These are phyloP conservation scores for Polietes domitor DNA, from an alignment of 2,888 invertebrate genomes.

Conservation along the genomic window DNA sequence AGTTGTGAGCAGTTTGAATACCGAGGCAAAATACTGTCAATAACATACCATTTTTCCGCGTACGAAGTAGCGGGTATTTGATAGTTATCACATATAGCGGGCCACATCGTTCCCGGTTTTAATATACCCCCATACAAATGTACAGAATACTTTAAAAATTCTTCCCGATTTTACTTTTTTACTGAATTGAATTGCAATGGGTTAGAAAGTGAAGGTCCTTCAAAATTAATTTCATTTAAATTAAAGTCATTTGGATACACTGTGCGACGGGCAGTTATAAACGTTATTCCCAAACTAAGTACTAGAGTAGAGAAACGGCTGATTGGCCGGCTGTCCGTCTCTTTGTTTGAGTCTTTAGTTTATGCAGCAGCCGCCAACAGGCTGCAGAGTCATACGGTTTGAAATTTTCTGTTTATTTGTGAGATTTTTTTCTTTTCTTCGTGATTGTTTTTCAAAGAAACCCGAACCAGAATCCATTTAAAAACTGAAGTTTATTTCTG, in stretches of 20 bases:
- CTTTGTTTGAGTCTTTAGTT: neutral
- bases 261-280: neutral
- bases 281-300: neutral
- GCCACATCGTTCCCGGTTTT: too few species aligned
- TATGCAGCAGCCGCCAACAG: slow-evolving; percentile 22
- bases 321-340: neutral
- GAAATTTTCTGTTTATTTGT: slow-evolving; percentile 54
- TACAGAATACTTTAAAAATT: too few species aligned
- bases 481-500: slow-evolving; percentile 55
- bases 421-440: slow-evolving; percentile 10
- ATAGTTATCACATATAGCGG: too few species aligned
- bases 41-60: too few species aligned
- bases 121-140: too few species aligned
- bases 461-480: slow-evolving; percentile 64
- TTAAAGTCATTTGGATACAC: neutral
- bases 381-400: slow-evolving; percentile 43
- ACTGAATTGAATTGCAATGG: too few species aligned
- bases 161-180: too few species aligned
- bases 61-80: too few species aligned
- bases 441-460: slow-evolving; percentile 55
- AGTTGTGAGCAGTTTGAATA: too few species aligned
- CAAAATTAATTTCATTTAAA: too few species aligned
- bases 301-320: neutral
- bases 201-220: too few species aligned
- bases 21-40: too few species aligned